Conservation (phyloP, 2,888 invertebrate species). For the Hypomecis atomaria region DNA sequence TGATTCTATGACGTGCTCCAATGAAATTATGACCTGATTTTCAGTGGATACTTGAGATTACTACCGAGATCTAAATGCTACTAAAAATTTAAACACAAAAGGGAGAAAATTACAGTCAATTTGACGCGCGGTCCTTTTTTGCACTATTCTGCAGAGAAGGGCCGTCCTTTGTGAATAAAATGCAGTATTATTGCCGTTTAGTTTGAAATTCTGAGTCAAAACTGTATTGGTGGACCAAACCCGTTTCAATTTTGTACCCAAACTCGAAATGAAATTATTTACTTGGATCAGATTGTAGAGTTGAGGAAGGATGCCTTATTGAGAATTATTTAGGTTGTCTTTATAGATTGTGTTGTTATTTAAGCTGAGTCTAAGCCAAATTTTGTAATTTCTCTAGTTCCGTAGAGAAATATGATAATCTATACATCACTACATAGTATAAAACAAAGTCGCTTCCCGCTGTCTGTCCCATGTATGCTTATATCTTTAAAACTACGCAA, state of each 20-base stretch:
- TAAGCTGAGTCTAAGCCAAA: conserved; percentile 4
- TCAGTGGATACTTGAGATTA: neutral
- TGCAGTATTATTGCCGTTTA: neutral
- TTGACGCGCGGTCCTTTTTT: no score
- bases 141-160: no score
- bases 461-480: no score
- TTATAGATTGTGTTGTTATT: no score
- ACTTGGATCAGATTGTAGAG: conserved; percentile 6
- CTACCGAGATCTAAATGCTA: neutral
- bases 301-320: conserved; percentile 22
- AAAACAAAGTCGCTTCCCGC: no score
- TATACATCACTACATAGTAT: no score
- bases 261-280: neutral
- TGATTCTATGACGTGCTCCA: neutral
- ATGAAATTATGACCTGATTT: neutral
- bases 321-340: conserved; percentile 12
- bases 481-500: no score
- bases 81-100: no score
- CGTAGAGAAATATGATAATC: no score
- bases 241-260: neutral
- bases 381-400: neutral
- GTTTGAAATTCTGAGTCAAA: conserved; percentile 2
- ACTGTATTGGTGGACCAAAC: conserved; percentile 6
- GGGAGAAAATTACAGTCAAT: no score
- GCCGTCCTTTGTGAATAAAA: neutral